Conservation (phyloP, 2,113 vertebrate species). For the Laticauda colubrina region DNA sequence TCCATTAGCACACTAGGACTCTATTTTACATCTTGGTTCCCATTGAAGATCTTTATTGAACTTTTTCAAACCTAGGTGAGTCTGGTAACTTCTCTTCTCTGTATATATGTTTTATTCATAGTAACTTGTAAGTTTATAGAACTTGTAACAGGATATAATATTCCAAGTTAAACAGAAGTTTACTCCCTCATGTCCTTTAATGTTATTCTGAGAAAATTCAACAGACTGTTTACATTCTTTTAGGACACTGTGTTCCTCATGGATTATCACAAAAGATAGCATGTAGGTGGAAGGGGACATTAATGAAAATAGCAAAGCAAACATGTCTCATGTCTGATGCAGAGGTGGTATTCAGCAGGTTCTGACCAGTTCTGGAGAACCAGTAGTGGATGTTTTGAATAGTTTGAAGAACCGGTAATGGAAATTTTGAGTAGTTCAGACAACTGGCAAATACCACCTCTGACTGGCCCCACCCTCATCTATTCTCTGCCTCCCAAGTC, state of each 20-base stretch:
- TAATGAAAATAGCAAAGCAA: background rate
- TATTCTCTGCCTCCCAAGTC: no score
- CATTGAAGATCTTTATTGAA: background rate
- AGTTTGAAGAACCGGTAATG: no score
- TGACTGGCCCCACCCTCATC: no score
- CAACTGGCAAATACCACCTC: no score
- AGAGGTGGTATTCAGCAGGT: no score
- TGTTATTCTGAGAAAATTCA: background rate
- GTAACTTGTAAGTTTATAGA: background rate
- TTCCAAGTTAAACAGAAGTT: background rate
- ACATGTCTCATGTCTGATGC: background rate
- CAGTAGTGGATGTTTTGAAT: no score
- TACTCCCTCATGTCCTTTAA: background rate
- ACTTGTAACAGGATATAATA: background rate
- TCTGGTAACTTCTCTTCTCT: no score
- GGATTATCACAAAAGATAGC: constrained; percentile 9
- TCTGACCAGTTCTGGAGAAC: no score
- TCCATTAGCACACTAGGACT: no score
- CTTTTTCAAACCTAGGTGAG: background rate
- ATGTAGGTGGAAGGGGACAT: background rate
- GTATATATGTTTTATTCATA: background rate
- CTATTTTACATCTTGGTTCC: background rate
- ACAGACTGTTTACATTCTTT: constrained; percentile 6
- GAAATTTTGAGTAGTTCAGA: no score
- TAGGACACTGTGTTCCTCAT: background rate